phyloP scores from a whole-genome alignment of 2,888 invertebrate genomes.

The Globia sparganii region DNA sequence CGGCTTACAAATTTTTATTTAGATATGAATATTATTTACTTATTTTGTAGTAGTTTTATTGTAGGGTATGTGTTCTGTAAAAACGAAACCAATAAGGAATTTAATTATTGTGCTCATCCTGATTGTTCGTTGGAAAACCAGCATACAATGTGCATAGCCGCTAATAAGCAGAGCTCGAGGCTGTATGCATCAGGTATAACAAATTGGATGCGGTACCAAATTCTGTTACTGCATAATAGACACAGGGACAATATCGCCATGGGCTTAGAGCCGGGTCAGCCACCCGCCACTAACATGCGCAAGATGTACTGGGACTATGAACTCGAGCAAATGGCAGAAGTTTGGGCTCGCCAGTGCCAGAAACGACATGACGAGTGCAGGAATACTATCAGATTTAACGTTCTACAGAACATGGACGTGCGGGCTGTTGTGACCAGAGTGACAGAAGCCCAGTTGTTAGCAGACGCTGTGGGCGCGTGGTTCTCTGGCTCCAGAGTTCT shows the following conservation, averaged over 20 bases:
- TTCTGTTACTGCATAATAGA: conserved; percentile 84
- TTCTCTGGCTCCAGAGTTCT: conserved; percentile 85
- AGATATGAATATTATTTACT: conserved; percentile 72
- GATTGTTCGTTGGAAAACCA: conserved; percentile 85
- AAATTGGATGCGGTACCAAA: conserved; percentile 86
- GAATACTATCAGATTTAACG: conserved; percentile 85
- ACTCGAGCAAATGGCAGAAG: conserved; percentile 85
- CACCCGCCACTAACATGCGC: conserved; percentile 88
- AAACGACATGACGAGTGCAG: conserved; percentile 88
- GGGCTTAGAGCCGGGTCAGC: conserved; percentile 87
- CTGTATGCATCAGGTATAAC: conserved; percentile 87
- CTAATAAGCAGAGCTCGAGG: conserved; percentile 80
- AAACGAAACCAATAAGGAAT: conserved; percentile 36
- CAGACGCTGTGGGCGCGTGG: conserved; percentile 86
- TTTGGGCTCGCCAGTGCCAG: conserved; percentile 88
- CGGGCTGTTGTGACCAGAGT: conserved; percentile 81
- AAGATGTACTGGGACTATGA: conserved; percentile 89
- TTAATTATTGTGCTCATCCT: conserved; percentile 83
- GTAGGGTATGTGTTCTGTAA: conserved; percentile 67
- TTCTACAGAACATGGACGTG: conserved; percentile 87
- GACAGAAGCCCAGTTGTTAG: conserved; percentile 85
- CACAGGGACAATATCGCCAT: conserved; percentile 87
- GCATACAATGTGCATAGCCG: conserved; percentile 84
- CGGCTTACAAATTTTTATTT: conserved; percentile 41
- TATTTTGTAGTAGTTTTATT: conserved; percentile 74